These are phyloP conservation scores for Trichogramma pretiosum DNA, from an alignment of 1,140 invertebrate genomes.

Conservation along the genomic window DNA sequence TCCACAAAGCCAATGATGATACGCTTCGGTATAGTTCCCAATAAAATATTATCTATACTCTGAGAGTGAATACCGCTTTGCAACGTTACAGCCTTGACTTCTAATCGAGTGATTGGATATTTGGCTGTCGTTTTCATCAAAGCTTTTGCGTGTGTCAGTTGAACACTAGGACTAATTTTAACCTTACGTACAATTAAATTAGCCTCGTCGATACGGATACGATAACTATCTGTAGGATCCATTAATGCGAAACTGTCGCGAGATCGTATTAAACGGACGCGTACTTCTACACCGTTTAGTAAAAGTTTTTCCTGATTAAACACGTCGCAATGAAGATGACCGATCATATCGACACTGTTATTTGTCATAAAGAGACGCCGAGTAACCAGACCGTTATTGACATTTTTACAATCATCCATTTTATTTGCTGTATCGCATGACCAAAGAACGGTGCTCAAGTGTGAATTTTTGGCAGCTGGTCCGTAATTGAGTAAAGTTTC, in stretches of 20 bases:
- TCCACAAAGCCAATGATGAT: slow-evolving; percentile 37
- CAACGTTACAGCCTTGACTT: slow-evolving; percentile 34
- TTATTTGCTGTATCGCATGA: slow-evolving; percentile 17
- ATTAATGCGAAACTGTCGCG: slow-evolving; percentile 34
- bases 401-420: too few relatives aligned
- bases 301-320: slow-evolving; percentile 39
- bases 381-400: too few relatives aligned
- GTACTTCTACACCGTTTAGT: slow-evolving; percentile 34
- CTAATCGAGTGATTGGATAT: slow-evolving; percentile 36
- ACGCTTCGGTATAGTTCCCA: slow-evolving; percentile 34
- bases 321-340: slow-evolving; percentile 17
- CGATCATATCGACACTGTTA: slow-evolving; percentile 7
- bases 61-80: slow-evolving; percentile 28
- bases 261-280: slow-evolving; percentile 30
- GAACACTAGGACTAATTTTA: slow-evolving; percentile 14
- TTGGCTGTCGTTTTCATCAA: slow-evolving; percentile 31
- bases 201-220: slow-evolving; percentile 26
- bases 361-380: slow-evolving; percentile 5
- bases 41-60: slow-evolving; percentile 32
- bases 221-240: too few relatives aligned
- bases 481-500: slow-evolving; percentile 39
- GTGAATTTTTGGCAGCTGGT: slow-evolving; percentile 33
- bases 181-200: slow-evolving; percentile 29
- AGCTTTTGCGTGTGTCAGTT: slow-evolving; percentile 12
- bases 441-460: slow-evolving; percentile 31